These are phyloP conservation scores for Ichneumon xanthorius DNA, from an alignment of 2,888 invertebrate species.

Conservation along the genomic window DNA sequence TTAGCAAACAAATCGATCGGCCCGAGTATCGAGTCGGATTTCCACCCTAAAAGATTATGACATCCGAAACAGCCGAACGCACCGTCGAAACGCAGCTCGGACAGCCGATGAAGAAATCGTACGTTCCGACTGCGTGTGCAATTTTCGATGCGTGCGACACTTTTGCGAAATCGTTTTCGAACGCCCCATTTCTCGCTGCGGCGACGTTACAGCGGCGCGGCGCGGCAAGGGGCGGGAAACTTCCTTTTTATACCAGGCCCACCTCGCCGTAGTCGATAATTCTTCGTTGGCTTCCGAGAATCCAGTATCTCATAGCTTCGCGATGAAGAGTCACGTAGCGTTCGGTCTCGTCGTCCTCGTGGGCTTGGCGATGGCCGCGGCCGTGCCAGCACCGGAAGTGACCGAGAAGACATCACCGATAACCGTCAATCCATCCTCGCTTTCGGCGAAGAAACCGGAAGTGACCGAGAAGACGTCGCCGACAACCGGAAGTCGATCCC, in stretches of 20 bases:
- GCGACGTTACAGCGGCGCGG: not conserved
- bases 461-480: conserved; percentile 34
- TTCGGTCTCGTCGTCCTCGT: conserved; percentile 48
- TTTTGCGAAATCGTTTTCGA: not conserved
- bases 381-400: conserved; percentile 41
- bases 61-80: not conserved
- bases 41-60: not conserved
- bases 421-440: not conserved
- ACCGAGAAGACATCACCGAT: not conserved
- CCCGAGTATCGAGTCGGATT: not conserved
- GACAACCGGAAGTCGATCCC: not conserved
- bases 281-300: conserved; percentile 1
- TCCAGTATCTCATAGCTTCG: not conserved
- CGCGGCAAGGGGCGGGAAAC: not conserved
- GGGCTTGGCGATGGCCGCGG: conserved; percentile 60
- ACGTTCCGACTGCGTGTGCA: conserved; percentile 36
- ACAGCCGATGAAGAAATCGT: conserved; percentile 7
- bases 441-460: conserved; percentile 2
- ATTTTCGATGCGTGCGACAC: conserved; percentile 59
- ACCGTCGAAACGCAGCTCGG: conserved; percentile 4
- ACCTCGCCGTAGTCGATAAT: conserved; percentile 12
- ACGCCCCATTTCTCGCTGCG: not conserved
- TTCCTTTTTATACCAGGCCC: conserved; percentile 1
- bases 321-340: conserved; percentile 33
- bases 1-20: no score